Base-by-base conservation (phyloP, 2,113 vertebrate genomes). In the Cheilinus undulatus region DNA sequence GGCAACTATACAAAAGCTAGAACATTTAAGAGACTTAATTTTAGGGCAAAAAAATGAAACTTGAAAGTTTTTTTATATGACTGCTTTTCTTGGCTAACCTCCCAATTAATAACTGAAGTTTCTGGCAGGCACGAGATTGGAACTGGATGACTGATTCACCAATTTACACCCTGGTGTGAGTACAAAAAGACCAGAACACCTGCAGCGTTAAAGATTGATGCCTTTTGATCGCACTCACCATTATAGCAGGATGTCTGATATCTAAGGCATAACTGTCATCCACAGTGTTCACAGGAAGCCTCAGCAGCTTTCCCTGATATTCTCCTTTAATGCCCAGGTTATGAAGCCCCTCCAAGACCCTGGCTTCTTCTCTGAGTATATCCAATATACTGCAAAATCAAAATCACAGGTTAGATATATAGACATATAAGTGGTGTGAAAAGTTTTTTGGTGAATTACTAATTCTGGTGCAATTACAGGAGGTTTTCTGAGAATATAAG, bases 221-320 rank as follows among this genome's bases (percentile, higher is more conserved):
- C 15, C n/a, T 51, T 56, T 52, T 46, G 46, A 67, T 36, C 56
- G 13, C 19, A 67, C 96, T 94, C 85, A 99, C 97, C 92, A 90
- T 92, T 85, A 99, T 92, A 0, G 97, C 94, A 73, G 95, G 84
- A 87, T 97, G 95, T 26, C 95, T 95, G 67, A 98, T 97, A 88
- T 99, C 97, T 76, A 99, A 90, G 0, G 94, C 94, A n/a, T 95
- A 97, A 69, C 53, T 93, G 76, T 93, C 85, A 36, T 95, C 93
- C 69, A 87, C 78, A 30, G 83, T 64, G 51, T 86, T 93, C 60
- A 95, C 56, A 28, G 93, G 93, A 69, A 98, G 82, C 56, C 89
- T 95, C 74, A 98, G 92, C 85, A 98, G 91, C 73, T 93, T 94
- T 63, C 80, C 92, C 69, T 95, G 88, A 66, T 90, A 79, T 45